Evolutionary conservation across 2,888 invertebrate genomes (phyloP), one percentile per base, ranked within the genome.

Genomic region (Scaeva pyrastri): DNA sequence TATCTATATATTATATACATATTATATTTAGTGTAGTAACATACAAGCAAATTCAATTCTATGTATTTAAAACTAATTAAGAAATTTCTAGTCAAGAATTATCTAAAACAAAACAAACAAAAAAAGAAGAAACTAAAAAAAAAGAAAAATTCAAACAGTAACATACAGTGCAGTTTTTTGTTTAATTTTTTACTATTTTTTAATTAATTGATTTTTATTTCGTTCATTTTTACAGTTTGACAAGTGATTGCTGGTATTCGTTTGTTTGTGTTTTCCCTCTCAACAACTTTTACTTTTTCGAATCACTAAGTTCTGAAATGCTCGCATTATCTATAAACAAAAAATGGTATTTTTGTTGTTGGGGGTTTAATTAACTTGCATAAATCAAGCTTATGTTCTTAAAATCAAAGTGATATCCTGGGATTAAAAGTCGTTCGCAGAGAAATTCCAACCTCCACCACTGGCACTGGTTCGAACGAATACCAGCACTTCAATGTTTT

Each of bases 51-150:
- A 81, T 50, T 55, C 71, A 80, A 85, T 62, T 50, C 58, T 73
- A 72, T 62, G 31, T 77, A 77, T 81, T 64, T 70, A 72, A 43
- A 79, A 73, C 43, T 62, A 76, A 71, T 52, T 56, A 76, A 68
- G 56, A 76, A 80, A 80, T 71, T 80, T 85, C 85, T 85, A 85
- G 85, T 85, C 85, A 85, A 85, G 76, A 85, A 77, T 81, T 68
- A 68, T 80, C 76, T 72, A 45, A 50, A 71, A 71, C 39, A 45
- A 48, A 68, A 75, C 52, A 70, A 58, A 21, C 58, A 74, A 60
- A 43, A 55, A 58, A 64, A 72, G 36, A 8, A 23, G n/a, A 23
- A 19, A 41, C 19, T 21, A 10, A 19, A 48, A 52, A 68, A 39
- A 39, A 62, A 43, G 10, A 26, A 64, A 64, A 64, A 45, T 16